phyloP scores from a whole-genome alignment of 2,888 invertebrate genomes.

The Creontiades dilutus region DNA sequence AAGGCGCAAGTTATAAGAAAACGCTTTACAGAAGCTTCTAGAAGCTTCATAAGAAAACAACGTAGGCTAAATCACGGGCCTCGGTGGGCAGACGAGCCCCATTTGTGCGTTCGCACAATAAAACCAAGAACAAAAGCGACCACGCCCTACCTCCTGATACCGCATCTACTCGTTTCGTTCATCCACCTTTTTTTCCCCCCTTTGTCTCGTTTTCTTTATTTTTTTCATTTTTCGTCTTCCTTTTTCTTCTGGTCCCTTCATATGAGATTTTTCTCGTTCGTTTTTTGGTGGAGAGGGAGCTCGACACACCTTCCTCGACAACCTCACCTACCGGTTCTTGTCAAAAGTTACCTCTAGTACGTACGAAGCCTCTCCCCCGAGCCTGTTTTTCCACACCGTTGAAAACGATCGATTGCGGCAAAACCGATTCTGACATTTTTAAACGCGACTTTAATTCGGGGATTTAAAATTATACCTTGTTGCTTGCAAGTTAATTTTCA shows the following conservation, averaged over 20 bases:
- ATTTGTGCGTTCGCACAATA: conserved; percentile 58
- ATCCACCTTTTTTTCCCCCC: conserved; percentile 12
- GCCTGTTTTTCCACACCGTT: neutral
- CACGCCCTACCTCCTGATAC: conserved; percentile 45
- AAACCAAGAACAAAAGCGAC: conserved; percentile 46
- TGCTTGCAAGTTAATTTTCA: neutral
- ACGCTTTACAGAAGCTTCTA: conserved; percentile 24
- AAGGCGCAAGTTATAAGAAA: conserved; percentile 18
- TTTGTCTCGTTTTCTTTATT: neutral
- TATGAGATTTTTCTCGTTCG: conserved; percentile 26
- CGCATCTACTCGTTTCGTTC: neutral
- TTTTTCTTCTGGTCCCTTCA: neutral
- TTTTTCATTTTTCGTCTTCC: neutral
- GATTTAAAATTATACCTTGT: conserved; percentile 18
- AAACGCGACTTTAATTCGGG: neutral
- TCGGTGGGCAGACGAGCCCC: conserved; percentile 27
- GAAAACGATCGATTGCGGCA: neutral
- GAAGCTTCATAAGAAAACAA: conserved; percentile 30
- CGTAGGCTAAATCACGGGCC: conserved; percentile 44
- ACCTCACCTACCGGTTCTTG: conserved; percentile 18
- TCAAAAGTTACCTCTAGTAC: neutral
- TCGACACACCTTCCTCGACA: neutral
- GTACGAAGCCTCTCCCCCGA: neutral
- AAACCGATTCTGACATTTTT: neutral
- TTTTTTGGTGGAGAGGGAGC: neutral